A percentile compares a stretch with the other conserved stretches of the same genome.
Evolutionary conservation across 2,113 vertebrate genomes (phyloP).

Genomic region (Boleophthalmus pectinirostris): DNA sequence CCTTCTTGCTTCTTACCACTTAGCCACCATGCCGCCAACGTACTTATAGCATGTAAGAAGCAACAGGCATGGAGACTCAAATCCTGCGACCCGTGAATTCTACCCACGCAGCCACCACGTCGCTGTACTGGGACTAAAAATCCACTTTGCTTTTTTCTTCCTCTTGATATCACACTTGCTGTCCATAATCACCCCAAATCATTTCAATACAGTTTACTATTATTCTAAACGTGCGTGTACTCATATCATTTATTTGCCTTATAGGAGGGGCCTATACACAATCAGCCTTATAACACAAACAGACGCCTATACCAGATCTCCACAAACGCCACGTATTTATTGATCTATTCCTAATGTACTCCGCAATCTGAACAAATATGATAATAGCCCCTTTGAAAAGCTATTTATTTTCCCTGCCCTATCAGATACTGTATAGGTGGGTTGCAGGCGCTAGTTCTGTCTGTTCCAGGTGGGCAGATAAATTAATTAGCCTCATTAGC

Average conservation of each 20-base stretch:
- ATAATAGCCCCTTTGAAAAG: slow-evolving; percentile 12
- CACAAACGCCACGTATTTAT: not conserved
- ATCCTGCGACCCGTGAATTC: too few relatives aligned
- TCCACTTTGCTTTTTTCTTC: not conserved
- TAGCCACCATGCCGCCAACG: too few relatives aligned
- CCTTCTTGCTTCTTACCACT: too few relatives aligned
- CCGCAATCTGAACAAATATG: not conserved
- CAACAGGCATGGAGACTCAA: too few relatives aligned
- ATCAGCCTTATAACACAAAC: not conserved
- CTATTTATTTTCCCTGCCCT: slow-evolving; percentile 56
- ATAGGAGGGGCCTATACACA: not conserved
- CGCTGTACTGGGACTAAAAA: too few relatives aligned
- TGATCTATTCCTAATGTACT: slow-evolving; percentile 1
- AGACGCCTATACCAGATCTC: not conserved
- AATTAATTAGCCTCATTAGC: slow-evolving; percentile 78
- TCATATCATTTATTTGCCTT: not conserved
- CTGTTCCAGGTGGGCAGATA: slow-evolving; percentile 63
- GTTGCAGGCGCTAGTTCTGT: slow-evolving; percentile 42
- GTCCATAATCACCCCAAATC: not conserved
- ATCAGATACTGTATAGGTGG: slow-evolving; percentile 54
- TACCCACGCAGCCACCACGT: too few relatives aligned
- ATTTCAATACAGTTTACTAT: not conserved
- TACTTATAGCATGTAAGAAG: too few relatives aligned
- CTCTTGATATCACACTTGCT: not conserved
- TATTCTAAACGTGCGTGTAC: not conserved